These are phyloP conservation scores for Nicator chloris DNA, from an alignment of 2,113 vertebrate species.

Conservation along the genomic window DNA sequence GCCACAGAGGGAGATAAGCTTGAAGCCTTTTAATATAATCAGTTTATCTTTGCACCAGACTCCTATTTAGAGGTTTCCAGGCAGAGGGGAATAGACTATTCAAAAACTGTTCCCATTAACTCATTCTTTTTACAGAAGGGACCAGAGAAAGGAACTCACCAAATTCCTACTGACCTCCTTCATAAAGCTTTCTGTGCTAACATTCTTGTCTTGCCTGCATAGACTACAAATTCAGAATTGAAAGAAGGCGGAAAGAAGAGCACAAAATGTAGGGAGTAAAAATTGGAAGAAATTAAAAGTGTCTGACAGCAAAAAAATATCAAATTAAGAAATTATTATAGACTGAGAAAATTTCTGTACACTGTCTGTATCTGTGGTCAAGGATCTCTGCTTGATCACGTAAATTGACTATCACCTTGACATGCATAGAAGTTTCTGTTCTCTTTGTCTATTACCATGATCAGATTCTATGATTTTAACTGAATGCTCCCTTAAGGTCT, in stretches of 20 bases:
- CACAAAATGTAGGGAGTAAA: background rate
- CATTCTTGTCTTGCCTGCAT: background rate
- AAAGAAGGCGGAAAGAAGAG: background rate
- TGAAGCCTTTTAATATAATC: background rate
- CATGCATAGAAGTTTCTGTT: background rate
- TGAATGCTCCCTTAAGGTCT: background rate
- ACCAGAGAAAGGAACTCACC: background rate
- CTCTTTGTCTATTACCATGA: background rate
- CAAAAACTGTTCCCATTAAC: slow-evolving; percentile 8
- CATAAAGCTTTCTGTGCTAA: background rate
- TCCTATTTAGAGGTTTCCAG: background rate
- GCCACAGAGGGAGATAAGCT: background rate
- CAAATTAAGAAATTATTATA: background rate
- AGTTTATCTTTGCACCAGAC: background rate
- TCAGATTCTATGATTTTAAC: background rate
- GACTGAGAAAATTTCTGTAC: background rate
- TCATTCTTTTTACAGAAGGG: background rate
- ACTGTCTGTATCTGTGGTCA: background rate
- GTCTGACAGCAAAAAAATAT: background rate
- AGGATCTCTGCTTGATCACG: background rate
- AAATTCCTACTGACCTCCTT: background rate
- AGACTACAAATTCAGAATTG: background rate
- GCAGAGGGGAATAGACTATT: background rate
- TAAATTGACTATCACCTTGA: background rate
- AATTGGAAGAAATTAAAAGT: background rate